Conservation (phyloP, 2,888 invertebrate species). For the Amiota mariae region DNA sequence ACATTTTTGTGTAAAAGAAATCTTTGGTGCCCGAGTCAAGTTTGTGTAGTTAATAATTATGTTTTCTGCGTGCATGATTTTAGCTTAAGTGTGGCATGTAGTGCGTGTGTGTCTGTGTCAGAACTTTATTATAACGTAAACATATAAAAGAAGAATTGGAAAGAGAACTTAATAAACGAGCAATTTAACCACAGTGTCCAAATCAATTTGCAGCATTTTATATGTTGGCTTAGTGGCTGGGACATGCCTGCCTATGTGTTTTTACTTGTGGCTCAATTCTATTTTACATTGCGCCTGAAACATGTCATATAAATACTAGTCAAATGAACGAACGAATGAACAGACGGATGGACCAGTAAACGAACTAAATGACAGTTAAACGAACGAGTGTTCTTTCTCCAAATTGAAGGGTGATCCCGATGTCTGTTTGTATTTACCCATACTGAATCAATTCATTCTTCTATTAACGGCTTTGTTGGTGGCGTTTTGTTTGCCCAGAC, state of each 20-base stretch:
- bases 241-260: slow-evolving; percentile 7
- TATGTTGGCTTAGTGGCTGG: slow-evolving; percentile 4
- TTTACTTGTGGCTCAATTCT: slow-evolving; percentile 10
- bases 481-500: slow-evolving; percentile 72
- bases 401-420: slow-evolving; percentile 34
- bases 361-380: not conserved
- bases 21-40: not conserved
- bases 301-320: not conserved
- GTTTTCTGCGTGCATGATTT: slow-evolving; percentile 8
- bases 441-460: slow-evolving; percentile 42
- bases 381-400: not conserved
- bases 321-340: not conserved
- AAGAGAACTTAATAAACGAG: too few species aligned
- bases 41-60: slow-evolving; percentile 8
- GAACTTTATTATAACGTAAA: too few species aligned
- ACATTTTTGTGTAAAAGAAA: too few species aligned
- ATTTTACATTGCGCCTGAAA: slow-evolving; percentile 12
- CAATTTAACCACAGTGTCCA: not conserved
- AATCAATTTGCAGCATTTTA: slow-evolving; percentile 14
- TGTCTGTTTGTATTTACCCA: slow-evolving; percentile 47
- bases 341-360: not conserved
- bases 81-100: not conserved
- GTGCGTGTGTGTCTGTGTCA: too few species aligned
- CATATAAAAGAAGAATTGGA: too few species aligned
- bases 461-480: slow-evolving; percentile 45